Evolutionary conservation across 1,140 invertebrate species (phyloP).

Genomic region (Pollicipes pollicipes): DNA sequence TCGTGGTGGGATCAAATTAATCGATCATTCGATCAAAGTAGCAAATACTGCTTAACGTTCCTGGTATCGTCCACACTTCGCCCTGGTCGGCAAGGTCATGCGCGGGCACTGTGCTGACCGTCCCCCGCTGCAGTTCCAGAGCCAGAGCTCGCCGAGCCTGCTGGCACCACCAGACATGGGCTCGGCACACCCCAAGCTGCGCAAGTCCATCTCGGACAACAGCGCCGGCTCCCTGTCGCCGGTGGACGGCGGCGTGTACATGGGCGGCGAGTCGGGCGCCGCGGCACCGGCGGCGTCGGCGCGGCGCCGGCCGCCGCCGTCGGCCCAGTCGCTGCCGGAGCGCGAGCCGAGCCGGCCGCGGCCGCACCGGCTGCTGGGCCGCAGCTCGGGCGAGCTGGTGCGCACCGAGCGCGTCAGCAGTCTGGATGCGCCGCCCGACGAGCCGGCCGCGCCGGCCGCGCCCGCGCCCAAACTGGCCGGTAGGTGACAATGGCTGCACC

Average conservation of each 20-base stretch:
- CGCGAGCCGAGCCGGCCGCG: background rate
- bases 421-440: background rate
- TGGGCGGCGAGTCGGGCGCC: background rate
- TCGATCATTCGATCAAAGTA: too few relatives aligned
- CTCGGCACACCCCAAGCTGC: constrained; percentile 12
- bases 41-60: too few relatives aligned
- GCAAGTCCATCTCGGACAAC: constrained; percentile 16
- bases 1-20: too few relatives aligned
- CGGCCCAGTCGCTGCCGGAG: constrained; percentile 6
- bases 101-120: too few relatives aligned
- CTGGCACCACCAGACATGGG: constrained; percentile 12
- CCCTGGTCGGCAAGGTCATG: too few relatives aligned
- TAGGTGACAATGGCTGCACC: too few relatives aligned
- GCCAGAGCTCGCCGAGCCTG: constrained; percentile 13
- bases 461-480: too few relatives aligned
- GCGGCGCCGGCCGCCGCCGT: constrained; percentile 2
- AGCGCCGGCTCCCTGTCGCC: constrained; percentile 9
- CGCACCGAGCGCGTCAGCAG: constrained; percentile 4
- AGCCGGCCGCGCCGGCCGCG: background rate
- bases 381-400: constrained; percentile 4
- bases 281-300: background rate
- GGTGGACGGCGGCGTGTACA: background rate
- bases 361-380: too few relatives aligned
- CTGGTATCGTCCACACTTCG: too few relatives aligned
- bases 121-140: constrained; percentile 11